phyloP scores from a whole-genome alignment of 2,888 invertebrate genomes.

The Autographa pulchrina region DNA sequence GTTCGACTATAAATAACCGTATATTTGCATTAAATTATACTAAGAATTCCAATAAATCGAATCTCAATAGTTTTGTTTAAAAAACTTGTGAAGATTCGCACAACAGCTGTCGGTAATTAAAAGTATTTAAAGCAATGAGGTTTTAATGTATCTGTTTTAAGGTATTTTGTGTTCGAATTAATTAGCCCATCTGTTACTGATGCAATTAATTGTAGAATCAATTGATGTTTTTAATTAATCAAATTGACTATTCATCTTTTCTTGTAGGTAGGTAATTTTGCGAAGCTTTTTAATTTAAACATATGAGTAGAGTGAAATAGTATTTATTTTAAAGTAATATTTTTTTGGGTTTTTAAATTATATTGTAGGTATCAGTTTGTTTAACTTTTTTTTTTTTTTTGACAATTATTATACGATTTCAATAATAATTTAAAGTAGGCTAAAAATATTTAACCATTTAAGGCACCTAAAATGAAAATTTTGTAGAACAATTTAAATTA shows the following conservation, averaged over 20 bases:
- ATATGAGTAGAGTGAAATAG: too few relatives aligned
- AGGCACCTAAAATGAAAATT: too few relatives aligned
- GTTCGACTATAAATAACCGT: neutral
- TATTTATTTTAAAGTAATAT: too few relatives aligned
- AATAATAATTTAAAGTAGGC: too few relatives aligned
- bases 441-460: too few relatives aligned
- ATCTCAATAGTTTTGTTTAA: neutral
- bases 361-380: too few relatives aligned
- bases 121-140: neutral
- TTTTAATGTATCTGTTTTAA: neutral
- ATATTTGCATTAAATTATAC: constrained; percentile 5
- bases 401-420: too few relatives aligned
- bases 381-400: too few relatives aligned
- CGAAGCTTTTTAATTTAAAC: too few relatives aligned
- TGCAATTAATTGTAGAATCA: constrained; percentile 12
- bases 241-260: constrained; percentile 3
- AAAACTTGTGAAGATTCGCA: neutral
- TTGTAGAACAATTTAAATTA: too few relatives aligned
- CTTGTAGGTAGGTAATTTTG: too few relatives aligned
- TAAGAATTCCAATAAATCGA: constrained; percentile 19
- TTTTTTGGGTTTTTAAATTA: too few relatives aligned
- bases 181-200: constrained; percentile 11
- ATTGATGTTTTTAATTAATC: constrained; percentile 5
- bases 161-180: constrained; percentile 14
- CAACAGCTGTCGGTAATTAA: constrained; percentile 1